These are phyloP conservation scores for Brachypalpus laphriformis DNA, from an alignment of 2,888 invertebrate species.

Conservation along the genomic window DNA sequence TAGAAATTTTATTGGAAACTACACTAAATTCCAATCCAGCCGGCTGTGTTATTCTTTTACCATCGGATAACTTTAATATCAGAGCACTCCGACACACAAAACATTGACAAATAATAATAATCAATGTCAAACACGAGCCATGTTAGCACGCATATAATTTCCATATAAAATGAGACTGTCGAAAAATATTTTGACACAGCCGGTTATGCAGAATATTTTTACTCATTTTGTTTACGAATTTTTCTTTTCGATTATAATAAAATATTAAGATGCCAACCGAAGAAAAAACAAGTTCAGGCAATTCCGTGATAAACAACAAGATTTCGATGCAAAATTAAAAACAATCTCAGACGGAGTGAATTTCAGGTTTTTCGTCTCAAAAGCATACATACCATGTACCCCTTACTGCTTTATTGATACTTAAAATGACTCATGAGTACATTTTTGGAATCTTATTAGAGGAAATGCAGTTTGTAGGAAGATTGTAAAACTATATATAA, in stretches of 20 bases:
- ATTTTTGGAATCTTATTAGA: too few species aligned
- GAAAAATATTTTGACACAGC: conserved; percentile 20
- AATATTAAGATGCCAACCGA: not conserved
- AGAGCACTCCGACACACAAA: not conserved
- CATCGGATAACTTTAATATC: conserved; percentile 1
- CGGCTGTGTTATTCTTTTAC: conserved; percentile 1
- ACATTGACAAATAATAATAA: conserved; percentile 5
- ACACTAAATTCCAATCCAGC: not conserved
- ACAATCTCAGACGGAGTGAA: not conserved
- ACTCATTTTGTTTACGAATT: conserved; percentile 27
- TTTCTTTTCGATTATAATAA: conserved; percentile 4
- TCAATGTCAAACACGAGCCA: conserved; percentile 42
- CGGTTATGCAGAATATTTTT: conserved; percentile 31
- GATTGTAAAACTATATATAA: too few species aligned
- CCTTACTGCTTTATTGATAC: too few species aligned
- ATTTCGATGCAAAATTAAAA: not conserved
- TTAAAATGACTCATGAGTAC: too few species aligned
- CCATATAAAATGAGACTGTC: conserved; percentile 12
- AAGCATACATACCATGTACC: not conserved
- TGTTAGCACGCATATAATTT: conserved; percentile 29
- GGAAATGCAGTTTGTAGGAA: too few species aligned
- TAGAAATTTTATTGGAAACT: conserved; percentile 8
- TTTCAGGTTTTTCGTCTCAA: not conserved
- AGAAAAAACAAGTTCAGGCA: conserved; percentile 6
- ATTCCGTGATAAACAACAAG: not conserved